Percentiles rank a stretch among this genome's conserved stretches.
These are phyloP conservation scores for Scolopax rusticola DNA, from an alignment of 2,797 vertebrate species.

Conservation along the genomic window DNA sequence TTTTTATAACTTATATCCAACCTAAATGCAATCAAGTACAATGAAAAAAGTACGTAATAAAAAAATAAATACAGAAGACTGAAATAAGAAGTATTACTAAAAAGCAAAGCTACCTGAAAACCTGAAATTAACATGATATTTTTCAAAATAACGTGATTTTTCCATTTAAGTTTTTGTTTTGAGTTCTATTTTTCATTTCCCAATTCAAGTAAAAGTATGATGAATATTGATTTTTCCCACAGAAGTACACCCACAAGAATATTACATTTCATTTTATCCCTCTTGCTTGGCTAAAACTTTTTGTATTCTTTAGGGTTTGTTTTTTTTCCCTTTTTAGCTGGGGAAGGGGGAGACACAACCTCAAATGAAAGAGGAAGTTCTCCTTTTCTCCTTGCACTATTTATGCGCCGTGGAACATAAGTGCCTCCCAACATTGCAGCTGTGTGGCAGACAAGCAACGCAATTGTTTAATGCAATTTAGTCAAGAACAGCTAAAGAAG, in stretches of 20 bases:
- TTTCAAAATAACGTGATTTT: not conserved
- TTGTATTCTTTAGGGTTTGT: not conserved
- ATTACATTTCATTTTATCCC: not conserved
- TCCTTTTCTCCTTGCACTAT: not conserved
- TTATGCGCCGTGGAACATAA: not conserved
- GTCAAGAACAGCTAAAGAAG: not conserved
- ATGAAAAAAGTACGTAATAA: not conserved
- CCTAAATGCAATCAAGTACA: not conserved
- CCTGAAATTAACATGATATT: not conserved
- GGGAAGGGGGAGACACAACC: not conserved
- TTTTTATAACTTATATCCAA: not conserved
- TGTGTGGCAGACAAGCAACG: not conserved
- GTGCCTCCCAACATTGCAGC: not conserved
- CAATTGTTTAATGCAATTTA: slow-evolving; percentile 13
- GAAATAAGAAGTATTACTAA: not conserved
- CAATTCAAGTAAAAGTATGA: not conserved
- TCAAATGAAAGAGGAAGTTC: not conserved
- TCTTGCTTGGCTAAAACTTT: not conserved
- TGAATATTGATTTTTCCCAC: not conserved
- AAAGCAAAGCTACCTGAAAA: not conserved
- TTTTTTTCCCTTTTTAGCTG: not conserved
- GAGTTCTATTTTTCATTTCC: not conserved
- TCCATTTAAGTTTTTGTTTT: not conserved
- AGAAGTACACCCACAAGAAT: not conserved
- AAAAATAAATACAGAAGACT: not conserved